Conservation (phyloP, 2,888 invertebrate genomes). For the Caenorhabditis sp. region DNA sequence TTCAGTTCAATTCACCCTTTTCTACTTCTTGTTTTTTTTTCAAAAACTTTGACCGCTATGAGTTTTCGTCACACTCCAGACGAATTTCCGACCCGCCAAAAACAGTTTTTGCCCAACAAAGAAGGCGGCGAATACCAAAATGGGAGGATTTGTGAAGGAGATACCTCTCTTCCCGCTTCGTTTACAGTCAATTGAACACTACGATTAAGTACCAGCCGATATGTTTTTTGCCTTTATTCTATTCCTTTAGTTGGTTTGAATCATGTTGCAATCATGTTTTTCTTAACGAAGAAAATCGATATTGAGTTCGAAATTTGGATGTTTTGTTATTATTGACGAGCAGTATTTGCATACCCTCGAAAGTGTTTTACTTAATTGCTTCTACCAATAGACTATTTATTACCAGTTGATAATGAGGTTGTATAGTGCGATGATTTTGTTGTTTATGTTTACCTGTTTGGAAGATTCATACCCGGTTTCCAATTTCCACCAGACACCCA, state of each 20-base stretch:
- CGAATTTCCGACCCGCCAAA: not conserved
- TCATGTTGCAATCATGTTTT: not conserved
- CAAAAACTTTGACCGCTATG: not conserved
- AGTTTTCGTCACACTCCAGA: not conserved
- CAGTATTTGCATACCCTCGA: not conserved
- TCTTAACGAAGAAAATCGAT: not conserved
- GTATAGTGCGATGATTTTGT: not conserved
- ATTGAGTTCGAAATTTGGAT: not conserved
- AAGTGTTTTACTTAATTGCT: not conserved
- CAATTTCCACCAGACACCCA: not conserved
- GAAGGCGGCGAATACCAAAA: not conserved
- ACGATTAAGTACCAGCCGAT: not conserved
- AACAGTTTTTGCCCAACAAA: not conserved
- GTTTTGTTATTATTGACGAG: not conserved
- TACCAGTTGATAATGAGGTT: not conserved
- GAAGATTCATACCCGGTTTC: not conserved
- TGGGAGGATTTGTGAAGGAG: not conserved
- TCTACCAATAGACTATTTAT: not conserved
- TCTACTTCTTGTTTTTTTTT: not conserved
- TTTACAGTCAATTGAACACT: slow-evolving; percentile 1
- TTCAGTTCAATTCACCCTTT: not conserved
- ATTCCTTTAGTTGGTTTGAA: not conserved
- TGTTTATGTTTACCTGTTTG: not conserved
- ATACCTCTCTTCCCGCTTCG: not conserved
- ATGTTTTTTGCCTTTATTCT: not conserved